A percentile compares a stretch with the other conserved stretches of the same genome.
Conservation (phyloP, 2,797 vertebrate genomes). For the Thalassophryne amazonica region DNA sequence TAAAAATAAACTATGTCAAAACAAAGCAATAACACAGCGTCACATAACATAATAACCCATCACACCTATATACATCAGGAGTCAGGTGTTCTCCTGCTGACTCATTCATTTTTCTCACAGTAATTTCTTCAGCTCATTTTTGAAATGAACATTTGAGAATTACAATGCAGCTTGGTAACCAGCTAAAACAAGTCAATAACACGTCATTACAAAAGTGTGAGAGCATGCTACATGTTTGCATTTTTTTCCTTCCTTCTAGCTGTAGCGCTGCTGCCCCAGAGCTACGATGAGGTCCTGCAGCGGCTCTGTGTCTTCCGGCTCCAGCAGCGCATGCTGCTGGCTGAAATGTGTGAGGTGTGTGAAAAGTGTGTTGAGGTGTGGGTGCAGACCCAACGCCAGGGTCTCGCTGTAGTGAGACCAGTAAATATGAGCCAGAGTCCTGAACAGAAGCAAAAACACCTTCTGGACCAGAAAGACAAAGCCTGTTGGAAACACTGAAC, state of each 20-base stretch:
- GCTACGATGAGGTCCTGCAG: conserved; percentile 78
- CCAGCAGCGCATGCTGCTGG: conserved; percentile 77
- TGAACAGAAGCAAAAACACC: conserved; percentile 81
- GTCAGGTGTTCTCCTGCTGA: neutral
- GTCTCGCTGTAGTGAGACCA: conserved; percentile 80
- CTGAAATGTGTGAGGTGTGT: conserved; percentile 80
- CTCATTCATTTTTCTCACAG: conserved; percentile 1
- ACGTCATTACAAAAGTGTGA: neutral
- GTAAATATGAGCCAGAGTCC: conserved; percentile 84
- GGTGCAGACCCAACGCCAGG: conserved; percentile 76
- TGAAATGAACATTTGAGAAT: neutral
- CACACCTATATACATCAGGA: conserved; percentile 19
- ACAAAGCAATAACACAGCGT: conserved; percentile 33
- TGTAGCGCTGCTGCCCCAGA: conserved; percentile 47
- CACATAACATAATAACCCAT: conserved; percentile 23
- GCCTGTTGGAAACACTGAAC: conserved; percentile 74
- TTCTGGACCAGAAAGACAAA: conserved; percentile 82
- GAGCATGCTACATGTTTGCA: neutral
- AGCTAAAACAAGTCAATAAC: conserved; percentile 15
- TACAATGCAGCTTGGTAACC: neutral
- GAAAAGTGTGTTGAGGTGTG: conserved; percentile 84
- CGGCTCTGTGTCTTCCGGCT: conserved; percentile 72
- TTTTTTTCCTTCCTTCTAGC: conserved; percentile 3
- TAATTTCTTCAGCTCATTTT: neutral
- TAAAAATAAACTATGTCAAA: no score